Conservation (phyloP, 2,797 vertebrate genomes). For the Falco concolor region DNA sequence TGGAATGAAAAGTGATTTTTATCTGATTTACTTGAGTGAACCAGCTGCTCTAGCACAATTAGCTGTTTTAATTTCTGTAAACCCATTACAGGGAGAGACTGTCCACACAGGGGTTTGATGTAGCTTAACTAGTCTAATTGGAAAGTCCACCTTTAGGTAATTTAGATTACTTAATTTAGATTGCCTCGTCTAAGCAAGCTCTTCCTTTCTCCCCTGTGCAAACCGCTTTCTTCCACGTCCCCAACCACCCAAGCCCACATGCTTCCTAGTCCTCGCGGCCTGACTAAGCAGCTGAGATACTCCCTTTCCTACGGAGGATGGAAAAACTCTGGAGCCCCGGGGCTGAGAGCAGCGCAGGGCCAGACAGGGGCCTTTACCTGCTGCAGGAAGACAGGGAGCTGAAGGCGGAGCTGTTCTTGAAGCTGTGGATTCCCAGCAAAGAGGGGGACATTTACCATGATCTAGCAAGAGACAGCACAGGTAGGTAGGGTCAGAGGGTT, state of each 20-base stretch:
- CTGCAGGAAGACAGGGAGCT: constrained; percentile 95
- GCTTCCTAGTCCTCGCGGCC: neutral
- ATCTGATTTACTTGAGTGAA: neutral
- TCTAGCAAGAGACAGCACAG: constrained; percentile 76
- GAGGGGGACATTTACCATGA: constrained; percentile 96
- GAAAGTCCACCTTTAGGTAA: neutral
- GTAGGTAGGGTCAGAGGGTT: constrained; percentile 5
- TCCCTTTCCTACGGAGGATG: neutral
- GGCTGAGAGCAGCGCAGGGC: constrained; percentile 38
- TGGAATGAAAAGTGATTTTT: neutral
- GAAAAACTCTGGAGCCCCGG: neutral
- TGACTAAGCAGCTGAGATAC: neutral
- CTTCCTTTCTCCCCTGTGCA: neutral
- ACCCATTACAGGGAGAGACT: neutral
- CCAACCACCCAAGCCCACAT: neutral
- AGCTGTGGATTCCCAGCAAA: constrained; percentile 96
- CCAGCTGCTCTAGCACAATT: neutral
- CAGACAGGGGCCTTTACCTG: constrained; percentile 81
- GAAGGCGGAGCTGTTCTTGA: constrained; percentile 94
- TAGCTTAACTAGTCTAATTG: neutral
- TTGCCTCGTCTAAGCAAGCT: neutral
- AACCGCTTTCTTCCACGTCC: neutral
- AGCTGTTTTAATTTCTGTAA: neutral
- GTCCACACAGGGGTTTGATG: neutral
- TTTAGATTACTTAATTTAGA: neutral